Base-by-base conservation (phyloP, 1,140 invertebrate genomes). In the Drosophila murphyi region DNA sequence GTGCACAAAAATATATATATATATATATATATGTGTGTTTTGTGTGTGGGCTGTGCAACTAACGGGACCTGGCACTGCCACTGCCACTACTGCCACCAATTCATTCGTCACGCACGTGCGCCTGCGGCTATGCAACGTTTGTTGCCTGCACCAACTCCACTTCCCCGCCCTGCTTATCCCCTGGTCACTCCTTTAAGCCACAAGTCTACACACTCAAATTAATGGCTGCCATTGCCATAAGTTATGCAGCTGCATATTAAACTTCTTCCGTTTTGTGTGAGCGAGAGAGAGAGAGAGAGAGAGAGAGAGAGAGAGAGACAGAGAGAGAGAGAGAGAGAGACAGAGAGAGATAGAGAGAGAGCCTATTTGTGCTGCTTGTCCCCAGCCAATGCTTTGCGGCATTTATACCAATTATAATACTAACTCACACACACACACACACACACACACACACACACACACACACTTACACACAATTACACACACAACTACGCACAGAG, bases 221-320 rank as follows among this genome's bases (percentile, higher is more conserved):
- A 88, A 89, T 88, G 83, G 80, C 80, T 69, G 83, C 72, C 69
- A 69, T 70, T 73, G 70, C 76, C 85, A 88, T 88, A 89, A 88
- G 73, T 89, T 89, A 88, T 88, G 83, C 85, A 89, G 70, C 83
- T 88, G 83, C 76, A 88, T 88, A 88, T 88, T 89, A 80, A 89
- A 72, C 70, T 20, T 39, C 54, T 59, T 47, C 56, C 45, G 72
- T 62, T 48, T 64, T 57, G 41, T 35, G 60, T 8, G 34, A 5
- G 32, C 50, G 4, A 28, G 37, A 34, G 60, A 31, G 20, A 50
- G 52, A 28, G 68, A 37, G 47, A 5, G 5, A 28, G 32, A 10
- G 3, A 32, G 6, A 37, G 37, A 31, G 48, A 29, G 51, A 12
- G 29, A 12, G 45, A 12, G 50, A 47, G n/a, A 8, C 6, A 12